Base-by-base conservation (phyloP, 2,113 vertebrate genomes). In the Sigmodon hispidus region DNA sequence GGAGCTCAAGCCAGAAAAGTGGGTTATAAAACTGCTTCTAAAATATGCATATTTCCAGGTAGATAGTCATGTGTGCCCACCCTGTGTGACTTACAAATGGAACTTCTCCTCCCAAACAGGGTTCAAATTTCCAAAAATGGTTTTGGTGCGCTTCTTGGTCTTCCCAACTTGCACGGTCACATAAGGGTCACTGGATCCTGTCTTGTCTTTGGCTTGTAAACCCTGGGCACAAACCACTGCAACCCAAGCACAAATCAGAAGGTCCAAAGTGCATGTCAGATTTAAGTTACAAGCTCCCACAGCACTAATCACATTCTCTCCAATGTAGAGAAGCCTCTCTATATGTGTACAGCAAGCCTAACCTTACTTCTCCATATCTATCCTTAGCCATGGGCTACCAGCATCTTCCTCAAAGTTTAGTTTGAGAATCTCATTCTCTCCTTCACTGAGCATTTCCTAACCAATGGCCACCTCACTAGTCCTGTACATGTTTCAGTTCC, bases 101-200 rank as follows among this genome's bases (percentile, higher is more conserved):
- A 99, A 99, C 96, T 99, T 99, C 97, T 99, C 99, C 93, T 99
- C 99, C 99, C 99, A 99, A 72, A 99, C 98, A 52, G 99, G 99
- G 97, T 99, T 99, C 95, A 99, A 99, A 96, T 99, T 99, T 48
- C 99, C 99, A 98, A 99, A 99, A 97, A 99, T 99, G 0, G 99
- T 99, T 98, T 99, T 99, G 91, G 99, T 99, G 92, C 99, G 99
- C 98, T 99, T 99, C 98, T 99, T 99, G 36, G 99, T 99, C 98
- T 99, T 99, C 81, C 99, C 99, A 72, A 99, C 99, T 98, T 99
- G 99, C 93, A 99, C 99, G 0, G 99, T 99, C 88, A 99, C 99
- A 0, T 99, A 99, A 0, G 99, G 99, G 97, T 99, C 99, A 26
- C 99, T 99, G 97, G 99, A 99, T 57, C 99, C 99, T 0, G 99